These are phyloP conservation scores for Elgonia sp. DNA, from an alignment of 2,888 invertebrate species.

Conservation along the genomic window DNA sequence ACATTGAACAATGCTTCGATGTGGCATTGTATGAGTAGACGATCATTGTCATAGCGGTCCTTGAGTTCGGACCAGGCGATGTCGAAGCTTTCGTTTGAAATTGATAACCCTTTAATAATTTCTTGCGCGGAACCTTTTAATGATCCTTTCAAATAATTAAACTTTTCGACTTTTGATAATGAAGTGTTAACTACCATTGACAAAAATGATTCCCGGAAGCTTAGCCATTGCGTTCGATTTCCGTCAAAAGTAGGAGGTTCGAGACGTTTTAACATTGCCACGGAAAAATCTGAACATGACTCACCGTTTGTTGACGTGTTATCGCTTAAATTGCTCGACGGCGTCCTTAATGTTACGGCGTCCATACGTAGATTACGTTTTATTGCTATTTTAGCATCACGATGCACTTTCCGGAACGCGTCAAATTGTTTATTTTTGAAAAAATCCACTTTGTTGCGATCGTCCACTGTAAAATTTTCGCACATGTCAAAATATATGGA, in stretches of 20 bases:
- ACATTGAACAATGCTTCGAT: slow-evolving; percentile 1
- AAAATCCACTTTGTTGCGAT: background rate
- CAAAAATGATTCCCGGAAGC: slow-evolving; percentile 22
- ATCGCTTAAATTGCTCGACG: background rate
- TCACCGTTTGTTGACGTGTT: background rate
- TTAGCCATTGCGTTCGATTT: slow-evolving; percentile 26
- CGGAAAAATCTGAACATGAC: slow-evolving; percentile 11
- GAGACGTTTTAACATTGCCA: background rate
- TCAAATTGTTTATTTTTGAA: slow-evolving; percentile 13
- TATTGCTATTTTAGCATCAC: slow-evolving; percentile 19
- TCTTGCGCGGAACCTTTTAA: background rate
- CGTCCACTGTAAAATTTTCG: background rate
- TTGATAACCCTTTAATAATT: background rate
- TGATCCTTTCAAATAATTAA: slow-evolving; percentile 6
- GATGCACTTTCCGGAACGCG: background rate
- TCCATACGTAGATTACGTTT: background rate
- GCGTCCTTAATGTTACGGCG: background rate
- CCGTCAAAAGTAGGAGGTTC: slow-evolving; percentile 21
- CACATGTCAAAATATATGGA: background rate
- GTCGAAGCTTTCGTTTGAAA: background rate
- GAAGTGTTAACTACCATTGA: slow-evolving; percentile 12
- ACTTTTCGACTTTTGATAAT: slow-evolving; percentile 2
- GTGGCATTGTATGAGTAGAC: background rate
- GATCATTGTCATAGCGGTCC: background rate
- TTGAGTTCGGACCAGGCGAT: too few species aligned